Conservation (phyloP, 2,113 vertebrate species). For the Xyrauchen texanus region DNA sequence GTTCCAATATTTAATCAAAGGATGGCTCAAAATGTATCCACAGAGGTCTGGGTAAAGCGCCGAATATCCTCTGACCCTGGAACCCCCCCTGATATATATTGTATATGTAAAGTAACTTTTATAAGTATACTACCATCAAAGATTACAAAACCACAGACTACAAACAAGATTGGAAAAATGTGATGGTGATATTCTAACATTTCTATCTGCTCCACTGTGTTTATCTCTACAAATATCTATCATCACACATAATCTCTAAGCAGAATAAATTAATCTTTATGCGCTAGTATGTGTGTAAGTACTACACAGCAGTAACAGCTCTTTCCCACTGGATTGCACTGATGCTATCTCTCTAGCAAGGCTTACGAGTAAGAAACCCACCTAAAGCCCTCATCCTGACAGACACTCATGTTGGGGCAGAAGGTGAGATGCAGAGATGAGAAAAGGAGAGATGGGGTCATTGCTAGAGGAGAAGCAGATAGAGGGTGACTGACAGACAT, state of each 20-base stretch:
- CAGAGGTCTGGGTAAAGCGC: no score
- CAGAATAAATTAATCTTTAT: slow-evolving; percentile 25
- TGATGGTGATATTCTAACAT: background rate
- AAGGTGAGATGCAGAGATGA: background rate
- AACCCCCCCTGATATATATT: no score
- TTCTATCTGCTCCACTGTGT: background rate
- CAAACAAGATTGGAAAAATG: no score
- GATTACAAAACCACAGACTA: no score
- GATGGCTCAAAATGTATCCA: no score
- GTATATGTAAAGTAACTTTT: no score
- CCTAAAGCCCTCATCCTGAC: slow-evolving; percentile 31
- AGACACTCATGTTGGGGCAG: slow-evolving; percentile 20
- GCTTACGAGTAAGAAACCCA: slow-evolving; percentile 43
- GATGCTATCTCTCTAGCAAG: slow-evolving; percentile 48
- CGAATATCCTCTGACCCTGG: no score
- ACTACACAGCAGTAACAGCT: slow-evolving; percentile 22
- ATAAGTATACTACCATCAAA: no score
- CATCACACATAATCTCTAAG: slow-evolving; percentile 15
- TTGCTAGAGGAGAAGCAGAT: background rate
- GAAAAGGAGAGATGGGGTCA: slow-evolving; percentile 1
- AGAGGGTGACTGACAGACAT: slow-evolving; percentile 10
- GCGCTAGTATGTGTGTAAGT: slow-evolving; percentile 2
- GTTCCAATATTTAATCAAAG: no score
- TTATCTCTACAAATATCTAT: slow-evolving; percentile 28
- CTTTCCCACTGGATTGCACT: slow-evolving; percentile 37